phyloP scores from a whole-genome alignment of 2,113 vertebrate genomes.

The Nannobrachium achirus region DNA sequence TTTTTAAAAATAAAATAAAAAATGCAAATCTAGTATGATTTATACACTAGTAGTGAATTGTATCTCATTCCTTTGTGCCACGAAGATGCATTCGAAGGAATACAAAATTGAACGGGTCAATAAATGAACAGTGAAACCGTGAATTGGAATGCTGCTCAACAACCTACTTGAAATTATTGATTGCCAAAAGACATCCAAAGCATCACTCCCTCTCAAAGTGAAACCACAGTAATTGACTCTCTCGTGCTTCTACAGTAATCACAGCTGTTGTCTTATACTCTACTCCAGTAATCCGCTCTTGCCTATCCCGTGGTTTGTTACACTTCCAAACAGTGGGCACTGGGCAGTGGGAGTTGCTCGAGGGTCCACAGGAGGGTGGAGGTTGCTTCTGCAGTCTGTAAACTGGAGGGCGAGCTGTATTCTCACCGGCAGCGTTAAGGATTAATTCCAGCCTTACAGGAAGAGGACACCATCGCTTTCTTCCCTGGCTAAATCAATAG shows the following conservation, averaged over 20 bases:
- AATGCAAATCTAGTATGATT: constrained; percentile 12
- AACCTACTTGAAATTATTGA: neutral
- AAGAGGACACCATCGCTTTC: constrained; percentile 66
- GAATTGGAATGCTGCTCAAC: neutral
- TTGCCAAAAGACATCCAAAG: neutral
- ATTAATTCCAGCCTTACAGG: constrained; percentile 66
- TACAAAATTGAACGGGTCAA: neutral
- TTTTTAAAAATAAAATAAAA: no score
- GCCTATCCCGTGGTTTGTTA: constrained; percentile 8
- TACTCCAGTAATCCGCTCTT: neutral
- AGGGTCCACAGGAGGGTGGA: constrained; percentile 8
- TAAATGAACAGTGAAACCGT: neutral
- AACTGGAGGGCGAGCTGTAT: constrained; percentile 39
- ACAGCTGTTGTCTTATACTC: neutral
- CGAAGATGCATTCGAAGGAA: constrained; percentile 11
- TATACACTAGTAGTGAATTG: constrained; percentile 26
- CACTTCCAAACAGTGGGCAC: constrained; percentile 8
- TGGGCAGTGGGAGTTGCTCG: neutral
- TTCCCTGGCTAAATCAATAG: constrained; percentile 74
- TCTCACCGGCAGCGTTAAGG: constrained; percentile 35
- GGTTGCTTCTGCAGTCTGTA: constrained; percentile 27
- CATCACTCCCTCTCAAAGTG: neutral
- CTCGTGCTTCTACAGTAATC: constrained; percentile 3
- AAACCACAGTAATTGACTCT: constrained; percentile 4
- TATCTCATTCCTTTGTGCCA: neutral